These are phyloP conservation scores for Battus philenor DNA, from an alignment of 1,140 invertebrate species.

Conservation along the genomic window DNA sequence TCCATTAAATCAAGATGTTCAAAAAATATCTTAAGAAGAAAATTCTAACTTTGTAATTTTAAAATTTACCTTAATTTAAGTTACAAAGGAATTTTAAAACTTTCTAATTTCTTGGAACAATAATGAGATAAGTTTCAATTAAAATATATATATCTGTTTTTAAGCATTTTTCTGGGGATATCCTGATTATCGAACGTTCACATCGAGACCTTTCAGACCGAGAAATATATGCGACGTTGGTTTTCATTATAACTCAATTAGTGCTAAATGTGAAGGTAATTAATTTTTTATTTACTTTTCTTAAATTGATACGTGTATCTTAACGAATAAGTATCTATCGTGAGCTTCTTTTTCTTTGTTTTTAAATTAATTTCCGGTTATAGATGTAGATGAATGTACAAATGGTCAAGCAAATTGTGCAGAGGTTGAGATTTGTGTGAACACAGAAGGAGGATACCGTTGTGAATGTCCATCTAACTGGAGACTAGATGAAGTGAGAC, in stretches of 20 bases:
- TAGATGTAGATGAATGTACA: slow-evolving; percentile 89
- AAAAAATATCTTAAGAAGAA: no score
- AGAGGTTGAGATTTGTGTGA: slow-evolving; percentile 79
- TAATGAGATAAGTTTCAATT: no score
- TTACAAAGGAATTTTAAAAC: no score
- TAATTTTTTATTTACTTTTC: slow-evolving; percentile 4
- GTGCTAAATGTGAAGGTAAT: slow-evolving; percentile 72
- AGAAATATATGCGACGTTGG: slow-evolving; percentile 56
- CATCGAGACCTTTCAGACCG: slow-evolving; percentile 39
- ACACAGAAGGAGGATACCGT: slow-evolving; percentile 81
- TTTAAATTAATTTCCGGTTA: slow-evolving; percentile 23
- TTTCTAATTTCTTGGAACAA: no score
- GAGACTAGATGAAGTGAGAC: slow-evolving; percentile 73
- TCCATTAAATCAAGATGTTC: no score
- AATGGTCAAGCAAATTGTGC: slow-evolving; percentile 79
- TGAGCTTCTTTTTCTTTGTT: neutral
- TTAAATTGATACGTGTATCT: neutral
- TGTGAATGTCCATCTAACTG: slow-evolving; percentile 86
- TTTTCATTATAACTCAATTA: slow-evolving; percentile 43
- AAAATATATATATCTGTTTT: no score
- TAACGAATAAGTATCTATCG: no score
- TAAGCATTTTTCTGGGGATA: slow-evolving; percentile 48
- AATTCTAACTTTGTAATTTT: no score
- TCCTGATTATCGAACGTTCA: slow-evolving; percentile 27
- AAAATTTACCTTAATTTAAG: no score